Percentiles rank a stretch among this genome's conserved stretches.
Conservation (phyloP, 2,113 vertebrate genomes). For the Notechis scutatus region DNA sequence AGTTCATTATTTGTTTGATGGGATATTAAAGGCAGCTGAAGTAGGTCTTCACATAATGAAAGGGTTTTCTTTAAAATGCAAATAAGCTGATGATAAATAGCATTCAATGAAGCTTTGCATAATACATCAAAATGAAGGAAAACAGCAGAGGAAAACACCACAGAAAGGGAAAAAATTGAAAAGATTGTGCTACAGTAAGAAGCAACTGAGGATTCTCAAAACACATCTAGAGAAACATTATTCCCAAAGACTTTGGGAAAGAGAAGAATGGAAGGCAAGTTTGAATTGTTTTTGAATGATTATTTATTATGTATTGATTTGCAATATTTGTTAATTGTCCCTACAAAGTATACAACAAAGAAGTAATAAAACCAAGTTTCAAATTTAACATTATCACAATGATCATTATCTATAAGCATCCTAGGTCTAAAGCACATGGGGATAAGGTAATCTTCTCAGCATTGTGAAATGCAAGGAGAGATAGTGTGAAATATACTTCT, state of each 20-base stretch:
- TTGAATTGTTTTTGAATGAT: not conserved
- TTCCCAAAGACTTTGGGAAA: not conserved
- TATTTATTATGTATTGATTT: not conserved
- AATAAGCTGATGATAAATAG: not conserved
- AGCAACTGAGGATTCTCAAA: not conserved
- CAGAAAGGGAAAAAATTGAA: not conserved
- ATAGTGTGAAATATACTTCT: not conserved
- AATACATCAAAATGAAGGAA: not conserved
- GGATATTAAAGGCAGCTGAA: not conserved
- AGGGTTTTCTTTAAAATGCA: not conserved
- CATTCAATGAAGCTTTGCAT: not conserved
- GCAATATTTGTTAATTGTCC: not conserved
- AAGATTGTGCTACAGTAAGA: not conserved
- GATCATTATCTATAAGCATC: not conserved
- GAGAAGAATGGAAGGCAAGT: not conserved
- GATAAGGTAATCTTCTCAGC: not conserved
- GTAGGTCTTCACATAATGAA: not conserved
- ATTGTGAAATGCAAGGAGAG: not conserved
- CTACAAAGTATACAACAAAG: not conserved
- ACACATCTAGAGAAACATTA: not conserved
- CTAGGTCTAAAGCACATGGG: not conserved
- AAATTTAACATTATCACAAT: not conserved
- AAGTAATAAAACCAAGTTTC: not conserved
- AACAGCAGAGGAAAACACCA: not conserved
- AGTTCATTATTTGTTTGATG: not conserved